Percentiles rank a stretch among this genome's conserved stretches.
Evolutionary conservation across 2,113 vertebrate species (phyloP).

Genomic region (Phrynosoma platyrhinos): DNA sequence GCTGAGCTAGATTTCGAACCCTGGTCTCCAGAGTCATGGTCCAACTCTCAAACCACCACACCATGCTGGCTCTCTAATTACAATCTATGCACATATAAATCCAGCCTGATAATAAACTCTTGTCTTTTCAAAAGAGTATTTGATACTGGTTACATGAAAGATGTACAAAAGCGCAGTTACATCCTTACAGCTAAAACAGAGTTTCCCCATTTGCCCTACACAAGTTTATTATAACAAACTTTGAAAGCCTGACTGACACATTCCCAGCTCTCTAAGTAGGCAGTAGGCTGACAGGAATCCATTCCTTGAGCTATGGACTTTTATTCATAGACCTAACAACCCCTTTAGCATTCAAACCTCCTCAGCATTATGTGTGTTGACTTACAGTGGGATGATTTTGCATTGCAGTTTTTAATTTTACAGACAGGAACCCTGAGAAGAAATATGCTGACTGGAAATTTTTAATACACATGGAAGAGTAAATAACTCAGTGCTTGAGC

Average conservation of each 20-base stretch:
- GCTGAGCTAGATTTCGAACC: too few species aligned
- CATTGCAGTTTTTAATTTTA: background rate
- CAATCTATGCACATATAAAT: background rate
- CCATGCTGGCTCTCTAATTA: too few species aligned
- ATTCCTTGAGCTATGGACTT: background rate
- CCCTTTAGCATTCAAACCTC: background rate
- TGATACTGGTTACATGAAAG: background rate
- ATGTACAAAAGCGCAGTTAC: background rate
- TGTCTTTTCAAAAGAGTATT: too few species aligned
- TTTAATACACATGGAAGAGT: background rate
- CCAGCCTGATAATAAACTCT: background rate
- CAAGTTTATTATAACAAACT: background rate
- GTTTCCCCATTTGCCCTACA: background rate
- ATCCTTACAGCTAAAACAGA: too few species aligned
- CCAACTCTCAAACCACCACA: background rate
- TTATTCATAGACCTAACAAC: background rate
- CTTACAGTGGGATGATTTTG: background rate
- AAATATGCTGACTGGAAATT: background rate
- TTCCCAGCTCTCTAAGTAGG: background rate
- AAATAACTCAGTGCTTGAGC: background rate
- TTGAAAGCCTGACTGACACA: background rate
- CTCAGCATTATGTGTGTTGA: background rate
- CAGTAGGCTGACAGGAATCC: background rate
- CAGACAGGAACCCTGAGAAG: background rate
- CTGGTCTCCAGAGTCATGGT: too few species aligned